Percentiles rank a stretch among this genome's conserved stretches.
Evolutionary conservation across 2,888 invertebrate species (phyloP).

Genomic region (Microdon myrmicae): DNA sequence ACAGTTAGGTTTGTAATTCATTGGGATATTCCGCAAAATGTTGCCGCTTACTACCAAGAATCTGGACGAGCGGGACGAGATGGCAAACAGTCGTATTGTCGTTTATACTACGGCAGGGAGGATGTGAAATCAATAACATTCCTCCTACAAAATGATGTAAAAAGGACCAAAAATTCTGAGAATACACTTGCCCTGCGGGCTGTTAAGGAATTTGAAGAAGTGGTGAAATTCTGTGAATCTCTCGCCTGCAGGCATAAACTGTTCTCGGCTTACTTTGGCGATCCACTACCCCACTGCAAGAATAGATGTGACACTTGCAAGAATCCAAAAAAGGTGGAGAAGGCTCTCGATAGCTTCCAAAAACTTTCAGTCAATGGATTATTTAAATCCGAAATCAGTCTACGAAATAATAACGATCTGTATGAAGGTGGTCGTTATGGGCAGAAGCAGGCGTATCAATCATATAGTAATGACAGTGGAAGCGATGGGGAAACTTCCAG

Average conservation of each 20-base stretch:
- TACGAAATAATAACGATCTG: constrained; percentile 65
- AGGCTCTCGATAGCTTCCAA: constrained; percentile 75
- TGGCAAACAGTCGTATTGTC: constrained; percentile 86
- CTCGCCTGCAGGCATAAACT: constrained; percentile 82
- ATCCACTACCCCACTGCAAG: constrained; percentile 77
- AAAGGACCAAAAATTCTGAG: constrained; percentile 57
- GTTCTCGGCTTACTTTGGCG: constrained; percentile 91
- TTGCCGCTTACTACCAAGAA: constrained; percentile 91
- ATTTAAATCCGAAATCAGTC: constrained; percentile 62
- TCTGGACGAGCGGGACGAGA: constrained; percentile 89
- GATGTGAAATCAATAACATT: constrained; percentile 87
- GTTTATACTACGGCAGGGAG: constrained; percentile 87
- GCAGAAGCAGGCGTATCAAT: constrained; percentile 53
- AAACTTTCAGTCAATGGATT: constrained; percentile 66
- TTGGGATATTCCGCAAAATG: constrained; percentile 95
- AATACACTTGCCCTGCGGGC: constrained; percentile 65
- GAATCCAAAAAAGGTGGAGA: constrained; percentile 77
- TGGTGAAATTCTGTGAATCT: constrained; percentile 87
- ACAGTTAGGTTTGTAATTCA: constrained; percentile 95
- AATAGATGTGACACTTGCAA: constrained; percentile 84
- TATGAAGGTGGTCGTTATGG: constrained; percentile 65
- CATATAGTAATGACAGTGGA: constrained; percentile 68
- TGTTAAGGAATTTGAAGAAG: constrained; percentile 82
- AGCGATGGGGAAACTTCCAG: constrained; percentile 68
- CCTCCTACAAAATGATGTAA: constrained; percentile 79